Percentiles rank a stretch among this genome's conserved stretches.
Evolutionary conservation across 2,113 vertebrate species (phyloP).

Genomic region (Rhagologus leucostigma): DNA sequence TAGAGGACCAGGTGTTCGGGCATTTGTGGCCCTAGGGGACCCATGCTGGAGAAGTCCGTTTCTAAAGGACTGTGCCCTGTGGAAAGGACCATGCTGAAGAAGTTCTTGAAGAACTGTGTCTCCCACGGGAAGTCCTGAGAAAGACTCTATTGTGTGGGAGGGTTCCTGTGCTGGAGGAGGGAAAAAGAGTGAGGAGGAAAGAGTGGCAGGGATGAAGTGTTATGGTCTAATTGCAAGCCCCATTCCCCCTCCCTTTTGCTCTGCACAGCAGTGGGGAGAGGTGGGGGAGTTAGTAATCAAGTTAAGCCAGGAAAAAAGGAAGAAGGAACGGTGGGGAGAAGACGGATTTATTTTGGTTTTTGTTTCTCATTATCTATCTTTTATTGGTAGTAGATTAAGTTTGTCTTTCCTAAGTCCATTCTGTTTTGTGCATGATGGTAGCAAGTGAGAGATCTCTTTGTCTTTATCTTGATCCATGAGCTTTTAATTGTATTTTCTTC

Average conservation of each 20-base stretch:
- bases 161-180: neutral
- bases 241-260: fast-evolving
- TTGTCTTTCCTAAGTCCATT: neutral
- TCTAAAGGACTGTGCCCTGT: neutral
- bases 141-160: neutral
- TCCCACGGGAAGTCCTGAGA: neutral
- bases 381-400: neutral
- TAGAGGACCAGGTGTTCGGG: neutral
- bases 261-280: neutral
- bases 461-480: neutral
- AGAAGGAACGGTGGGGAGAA: neutral
- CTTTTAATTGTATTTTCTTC: neutral
- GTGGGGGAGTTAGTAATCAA: neutral
- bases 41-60: neutral
- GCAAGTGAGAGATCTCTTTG: neutral
- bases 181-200: neutral
- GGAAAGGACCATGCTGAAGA: neutral
- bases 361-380: neutral
- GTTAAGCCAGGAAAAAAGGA: neutral
- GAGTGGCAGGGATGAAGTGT: neutral
- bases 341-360: neutral
- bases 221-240: neutral
- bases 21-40: neutral
- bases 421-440: neutral
- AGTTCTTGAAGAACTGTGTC: neutral